Conservation (phyloP, 2,113 vertebrate species). For the Sinocyclocheilus grahami region DNA sequence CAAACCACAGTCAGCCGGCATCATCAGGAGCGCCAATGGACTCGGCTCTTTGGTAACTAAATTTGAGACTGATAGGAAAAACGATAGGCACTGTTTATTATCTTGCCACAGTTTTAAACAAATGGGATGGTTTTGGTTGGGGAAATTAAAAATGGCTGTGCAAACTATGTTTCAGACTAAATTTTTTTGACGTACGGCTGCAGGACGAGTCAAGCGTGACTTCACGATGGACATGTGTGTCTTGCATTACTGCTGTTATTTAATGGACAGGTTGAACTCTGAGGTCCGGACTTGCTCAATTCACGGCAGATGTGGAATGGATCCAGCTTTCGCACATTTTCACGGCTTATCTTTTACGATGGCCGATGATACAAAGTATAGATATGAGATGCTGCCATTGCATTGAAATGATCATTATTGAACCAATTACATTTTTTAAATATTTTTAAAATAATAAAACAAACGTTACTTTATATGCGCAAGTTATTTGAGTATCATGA, state of each 20-base stretch:
- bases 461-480: not conserved
- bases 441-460: not conserved
- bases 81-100: slow-evolving; percentile 32
- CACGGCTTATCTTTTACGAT: slow-evolving; percentile 34
- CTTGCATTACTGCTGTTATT: slow-evolving; percentile 42
- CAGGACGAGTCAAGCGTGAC: slow-evolving; percentile 12
- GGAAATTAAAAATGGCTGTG: not conserved
- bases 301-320: slow-evolving; percentile 43
- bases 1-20: slow-evolving; percentile 52
- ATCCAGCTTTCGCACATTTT: slow-evolving; percentile 41
- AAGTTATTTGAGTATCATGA: not conserved
- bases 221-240: slow-evolving; percentile 23
- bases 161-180: not conserved
- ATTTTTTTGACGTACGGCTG: not conserved
- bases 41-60: slow-evolving; percentile 21
- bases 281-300: slow-evolving; percentile 20
- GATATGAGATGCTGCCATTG: not conserved
- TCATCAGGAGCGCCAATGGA: slow-evolving; percentile 21
- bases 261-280: slow-evolving; percentile 41
- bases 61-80: slow-evolving; percentile 34
- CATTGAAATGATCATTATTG: not conserved
- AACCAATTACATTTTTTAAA: not conserved
- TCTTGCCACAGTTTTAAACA: slow-evolving; percentile 17
- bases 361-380: not conserved
- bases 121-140: not conserved